Evolutionary conservation across 2,888 invertebrate species (phyloP), one percentile per base, ranked within the genome.

Genomic region (Rhagonycha lutea): DNA sequence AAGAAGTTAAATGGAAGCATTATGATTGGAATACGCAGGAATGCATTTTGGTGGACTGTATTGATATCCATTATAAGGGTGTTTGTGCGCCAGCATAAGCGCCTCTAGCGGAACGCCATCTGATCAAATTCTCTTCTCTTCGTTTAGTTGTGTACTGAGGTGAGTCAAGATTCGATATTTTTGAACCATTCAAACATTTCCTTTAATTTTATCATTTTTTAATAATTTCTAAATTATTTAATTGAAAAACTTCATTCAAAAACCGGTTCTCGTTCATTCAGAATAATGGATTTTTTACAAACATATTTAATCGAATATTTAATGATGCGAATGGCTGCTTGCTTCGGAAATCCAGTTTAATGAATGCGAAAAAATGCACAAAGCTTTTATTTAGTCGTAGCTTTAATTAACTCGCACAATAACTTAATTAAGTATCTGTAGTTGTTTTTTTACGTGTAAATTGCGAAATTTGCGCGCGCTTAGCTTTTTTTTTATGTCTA

Each of bases 101-200:
- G 63, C 63, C 26, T 26, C 63, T 65, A 65, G 63, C 63, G 63
- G 63, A 65, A 65, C 63, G 63, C 63, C 63, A 12, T 65, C 63
- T 26, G 23, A 65, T 24, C 63, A 65, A 26, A 65, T n/a, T 47
- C n/a, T 65, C 24, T 24, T 65, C 63, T 65, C 63, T 23, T 24
- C 24, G 24, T 65, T 65, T 65, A 65, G 63, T 65, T 65, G 63
- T 65, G 63, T 65, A 24, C 26, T 23, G 26, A 65, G 63, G 63
- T 65, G 26, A 24, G 63, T 65, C 47, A 5, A 47, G 47, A 47
- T 47, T 47, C 47, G 47, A 47, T 47, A n/a, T 47, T 47, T 47
- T 47, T 8, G n/a, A 47, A 47, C 8, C 2, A n/a, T 47, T 47
- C n/a, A 2, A n/a, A 47, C 7, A n/a, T 2, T n/a, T 47, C n/a